Percentiles rank a stretch among this genome's conserved stretches.
Conservation (phyloP, 1,140 invertebrate species). For the Holotrichia oblita region DNA sequence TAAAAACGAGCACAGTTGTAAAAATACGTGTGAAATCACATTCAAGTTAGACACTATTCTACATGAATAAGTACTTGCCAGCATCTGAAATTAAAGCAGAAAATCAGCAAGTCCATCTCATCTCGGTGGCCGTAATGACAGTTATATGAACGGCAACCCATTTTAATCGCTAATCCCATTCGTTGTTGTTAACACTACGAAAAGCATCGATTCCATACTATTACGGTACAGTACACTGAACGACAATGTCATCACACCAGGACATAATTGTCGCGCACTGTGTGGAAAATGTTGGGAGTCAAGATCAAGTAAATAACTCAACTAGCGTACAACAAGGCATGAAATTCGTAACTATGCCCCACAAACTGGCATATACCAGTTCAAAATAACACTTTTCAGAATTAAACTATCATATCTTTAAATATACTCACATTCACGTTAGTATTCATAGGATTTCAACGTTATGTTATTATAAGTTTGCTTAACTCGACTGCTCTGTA, state of each 20-base stretch:
- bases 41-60: conserved; percentile 3
- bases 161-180: neutral
- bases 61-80: conserved; percentile 15
- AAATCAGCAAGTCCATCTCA: conserved; percentile 17
- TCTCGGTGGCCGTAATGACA: conserved; percentile 5
- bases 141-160: conserved; percentile 11
- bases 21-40: neutral
- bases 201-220: conserved; percentile 3
- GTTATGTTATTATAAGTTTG: too few relatives aligned
- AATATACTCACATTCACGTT: neutral
- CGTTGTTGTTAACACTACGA: neutral
- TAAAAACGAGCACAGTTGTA: neutral
- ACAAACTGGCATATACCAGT: neutral
- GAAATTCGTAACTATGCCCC: neutral
- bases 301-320: neutral
- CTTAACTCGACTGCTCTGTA: too few relatives aligned
- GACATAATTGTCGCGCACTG: neutral
- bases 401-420: neutral
- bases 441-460: too few relatives aligned
- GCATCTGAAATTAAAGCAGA: conserved; percentile 28
- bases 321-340: neutral
- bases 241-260: neutral
- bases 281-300: neutral
- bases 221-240: conserved; percentile 23
- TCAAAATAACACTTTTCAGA: neutral